phyloP scores from a whole-genome alignment of 2,797 vertebrate genomes.

The Paramormyrops hopkinsi region DNA sequence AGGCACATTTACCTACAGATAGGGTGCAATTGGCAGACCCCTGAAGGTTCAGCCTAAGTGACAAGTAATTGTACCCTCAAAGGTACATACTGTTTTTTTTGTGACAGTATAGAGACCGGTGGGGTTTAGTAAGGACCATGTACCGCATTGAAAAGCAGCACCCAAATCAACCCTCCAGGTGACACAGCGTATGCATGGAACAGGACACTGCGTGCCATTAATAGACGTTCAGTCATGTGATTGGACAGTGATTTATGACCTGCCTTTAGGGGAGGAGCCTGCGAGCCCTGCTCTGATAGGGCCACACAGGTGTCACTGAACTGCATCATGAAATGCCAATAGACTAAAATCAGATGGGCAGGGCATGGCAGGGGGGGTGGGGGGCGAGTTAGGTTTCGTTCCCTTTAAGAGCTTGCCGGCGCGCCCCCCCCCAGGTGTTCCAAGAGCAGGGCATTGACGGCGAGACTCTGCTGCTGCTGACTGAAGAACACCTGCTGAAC shows the following conservation, averaged over 20 bases:
- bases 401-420: neutral
- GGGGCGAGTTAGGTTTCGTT: neutral
- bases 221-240: neutral
- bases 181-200: neutral
- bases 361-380: neutral
- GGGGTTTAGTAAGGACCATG: neutral
- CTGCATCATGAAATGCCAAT: neutral
- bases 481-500: constrained; percentile 89
- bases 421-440: constrained; percentile 74
- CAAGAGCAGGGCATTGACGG: constrained; percentile 93
- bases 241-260: neutral
- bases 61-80: neutral
- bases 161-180: neutral
- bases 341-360: neutral
- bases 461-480: constrained; percentile 91
- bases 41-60: neutral
- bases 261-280: neutral
- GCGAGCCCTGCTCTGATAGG: neutral
- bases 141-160: neutral
- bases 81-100: neutral
- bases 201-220: neutral
- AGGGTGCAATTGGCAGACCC: neutral
- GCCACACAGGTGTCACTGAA: neutral
- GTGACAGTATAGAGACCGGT: neutral
- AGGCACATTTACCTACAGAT: neutral